phyloP scores from a whole-genome alignment of 2,797 vertebrate genomes.

The Sebastolobus alascanus region DNA sequence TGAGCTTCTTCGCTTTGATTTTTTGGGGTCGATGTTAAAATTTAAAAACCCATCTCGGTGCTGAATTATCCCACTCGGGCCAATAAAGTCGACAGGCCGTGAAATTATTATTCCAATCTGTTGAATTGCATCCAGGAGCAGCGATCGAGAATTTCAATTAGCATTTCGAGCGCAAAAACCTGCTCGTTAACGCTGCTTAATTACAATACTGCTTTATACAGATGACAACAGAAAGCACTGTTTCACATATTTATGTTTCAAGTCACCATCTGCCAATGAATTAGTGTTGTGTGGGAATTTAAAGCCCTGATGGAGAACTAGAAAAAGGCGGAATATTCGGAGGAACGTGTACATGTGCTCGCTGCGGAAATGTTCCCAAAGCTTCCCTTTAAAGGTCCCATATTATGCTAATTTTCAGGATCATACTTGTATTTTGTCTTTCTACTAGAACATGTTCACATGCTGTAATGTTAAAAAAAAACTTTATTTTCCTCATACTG shows the following conservation, averaged over 20 bases:
- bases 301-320: neutral
- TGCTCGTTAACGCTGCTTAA: constrained; percentile 45
- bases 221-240: constrained; percentile 11
- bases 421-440: too few relatives aligned
- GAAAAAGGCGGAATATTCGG: neutral
- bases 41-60: neutral
- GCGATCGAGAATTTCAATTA: constrained; percentile 21
- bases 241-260: constrained; percentile 50
- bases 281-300: neutral
- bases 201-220: constrained; percentile 42
- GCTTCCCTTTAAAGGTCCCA: neutral
- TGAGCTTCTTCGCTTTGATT: neutral
- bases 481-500: too few relatives aligned
- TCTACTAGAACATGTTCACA: too few relatives aligned
- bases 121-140: neutral
- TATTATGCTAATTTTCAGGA: too few relatives aligned
- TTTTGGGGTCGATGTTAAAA: neutral
- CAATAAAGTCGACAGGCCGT: constrained; percentile 17
- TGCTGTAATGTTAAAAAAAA: too few relatives aligned
- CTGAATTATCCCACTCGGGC: constrained; percentile 5
- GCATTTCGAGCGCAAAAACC: constrained; percentile 25
- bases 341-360: neutral
- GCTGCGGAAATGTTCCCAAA: neutral
- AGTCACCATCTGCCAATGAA: constrained; percentile 18
- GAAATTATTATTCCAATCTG: constrained; percentile 12